Conservation (phyloP, 2,113 vertebrate species). For the Limnothrissa miodon region DNA sequence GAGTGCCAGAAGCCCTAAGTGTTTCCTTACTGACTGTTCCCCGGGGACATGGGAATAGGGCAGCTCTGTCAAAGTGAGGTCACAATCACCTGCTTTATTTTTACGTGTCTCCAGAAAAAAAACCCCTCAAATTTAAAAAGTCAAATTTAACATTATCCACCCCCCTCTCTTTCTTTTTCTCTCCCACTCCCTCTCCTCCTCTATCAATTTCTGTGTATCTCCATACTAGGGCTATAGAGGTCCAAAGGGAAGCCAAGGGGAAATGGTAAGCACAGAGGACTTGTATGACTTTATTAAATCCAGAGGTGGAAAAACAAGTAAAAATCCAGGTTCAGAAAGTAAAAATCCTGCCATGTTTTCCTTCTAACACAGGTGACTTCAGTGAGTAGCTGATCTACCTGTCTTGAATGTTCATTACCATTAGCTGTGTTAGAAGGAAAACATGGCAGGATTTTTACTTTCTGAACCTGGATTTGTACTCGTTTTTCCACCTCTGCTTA, state of each 20-base stretch:
- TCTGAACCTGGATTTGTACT: no score
- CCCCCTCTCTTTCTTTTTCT: background rate
- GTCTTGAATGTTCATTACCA: no score
- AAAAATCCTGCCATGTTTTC: no score
- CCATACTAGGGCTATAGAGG: slow-evolving; percentile 80
- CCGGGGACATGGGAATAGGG: background rate
- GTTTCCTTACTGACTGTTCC: slow-evolving; percentile 5
- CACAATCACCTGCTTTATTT: slow-evolving; percentile 12
- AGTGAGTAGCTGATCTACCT: no score
- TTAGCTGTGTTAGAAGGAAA: no score
- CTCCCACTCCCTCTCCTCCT: background rate
- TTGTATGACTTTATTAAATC: background rate
- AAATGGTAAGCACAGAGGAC: slow-evolving; percentile 80
- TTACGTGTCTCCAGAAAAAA: background rate
- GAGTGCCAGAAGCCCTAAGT: slow-evolving; percentile 8
- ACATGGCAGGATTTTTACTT: no score
- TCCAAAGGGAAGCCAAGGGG: slow-evolving; percentile 83
- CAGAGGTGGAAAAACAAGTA: no score
- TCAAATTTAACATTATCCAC: background rate
- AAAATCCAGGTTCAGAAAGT: no score
- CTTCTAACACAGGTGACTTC: no score
- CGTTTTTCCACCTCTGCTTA: no score
- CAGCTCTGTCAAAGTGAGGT: background rate
- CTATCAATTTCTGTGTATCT: slow-evolving; percentile 44
- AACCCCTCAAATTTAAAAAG: background rate